Percentiles rank a stretch among this genome's conserved stretches.
Conservation (phyloP, 1,140 invertebrate genomes). For the Hesperophylax magnus region DNA sequence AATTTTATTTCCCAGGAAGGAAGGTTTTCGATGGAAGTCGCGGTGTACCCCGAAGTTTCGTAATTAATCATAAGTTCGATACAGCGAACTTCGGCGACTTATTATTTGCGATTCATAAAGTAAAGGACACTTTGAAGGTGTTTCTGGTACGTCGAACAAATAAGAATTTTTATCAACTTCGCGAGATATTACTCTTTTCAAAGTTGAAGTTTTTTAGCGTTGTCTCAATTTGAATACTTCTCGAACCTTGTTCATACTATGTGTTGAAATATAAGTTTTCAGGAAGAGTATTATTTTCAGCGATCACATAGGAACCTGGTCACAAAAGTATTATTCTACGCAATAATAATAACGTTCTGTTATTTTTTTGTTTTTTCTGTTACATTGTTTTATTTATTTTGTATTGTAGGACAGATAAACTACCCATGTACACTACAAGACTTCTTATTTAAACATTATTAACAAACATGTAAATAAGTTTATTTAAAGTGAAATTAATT, state of each 20-base stretch:
- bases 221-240: background rate
- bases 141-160: slow-evolving; percentile 34
- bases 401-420: no score
- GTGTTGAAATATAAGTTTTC: background rate
- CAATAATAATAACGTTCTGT: background rate
- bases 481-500: no score
- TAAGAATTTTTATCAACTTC: slow-evolving; percentile 18
- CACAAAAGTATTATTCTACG: background rate
- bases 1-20: slow-evolving; percentile 26
- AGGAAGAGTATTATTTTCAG: background rate
- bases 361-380: no score
- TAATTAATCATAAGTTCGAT: slow-evolving; percentile 46
- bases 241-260: background rate
- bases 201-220: background rate
- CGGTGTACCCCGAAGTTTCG: slow-evolving; percentile 35
- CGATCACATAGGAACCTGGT: background rate
- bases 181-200: background rate
- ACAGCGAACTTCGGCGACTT: slow-evolving; percentile 33
- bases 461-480: no score
- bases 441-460: no score
- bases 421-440: no score
- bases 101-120: slow-evolving; percentile 31
- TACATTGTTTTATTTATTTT: no score
- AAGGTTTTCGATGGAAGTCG: slow-evolving; percentile 12
- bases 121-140: slow-evolving; percentile 26